phyloP scores from a whole-genome alignment of 2,888 invertebrate genomes.

The Pegoplata infirma region DNA sequence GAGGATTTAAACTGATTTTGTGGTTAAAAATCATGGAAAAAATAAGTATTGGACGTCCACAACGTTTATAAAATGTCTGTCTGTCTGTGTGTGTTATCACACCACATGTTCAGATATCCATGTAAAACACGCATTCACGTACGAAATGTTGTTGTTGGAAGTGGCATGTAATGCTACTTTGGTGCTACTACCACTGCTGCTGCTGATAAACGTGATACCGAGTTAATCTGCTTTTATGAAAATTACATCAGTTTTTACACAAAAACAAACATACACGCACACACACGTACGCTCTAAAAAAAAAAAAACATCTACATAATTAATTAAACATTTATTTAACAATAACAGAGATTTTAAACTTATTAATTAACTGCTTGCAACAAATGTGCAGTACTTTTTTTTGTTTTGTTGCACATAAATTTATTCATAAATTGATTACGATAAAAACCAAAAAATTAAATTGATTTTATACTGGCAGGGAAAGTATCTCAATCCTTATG shows the following conservation, averaged over 20 bases:
- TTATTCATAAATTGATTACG: background rate
- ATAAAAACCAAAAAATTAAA: background rate
- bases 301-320: slow-evolving; percentile 26
- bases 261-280: slow-evolving; percentile 19
- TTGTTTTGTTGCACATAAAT: background rate
- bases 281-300: slow-evolving; percentile 11
- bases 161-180: slow-evolving; percentile 8
- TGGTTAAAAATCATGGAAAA: slow-evolving; percentile 49
- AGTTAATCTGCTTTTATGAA: slow-evolving; percentile 40
- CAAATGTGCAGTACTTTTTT: background rate
- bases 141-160: background rate
- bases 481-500: no score
- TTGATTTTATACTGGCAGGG: no score
- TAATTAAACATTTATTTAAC: slow-evolving; percentile 48
- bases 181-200: slow-evolving; percentile 26
- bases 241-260: slow-evolving; percentile 42
- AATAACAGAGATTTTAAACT: slow-evolving; percentile 26
- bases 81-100: slow-evolving; percentile 38
- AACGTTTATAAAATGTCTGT: slow-evolving; percentile 44
- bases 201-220: slow-evolving; percentile 45
- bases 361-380: slow-evolving; percentile 29
- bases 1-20: slow-evolving; percentile 57
- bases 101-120: slow-evolving; percentile 36
- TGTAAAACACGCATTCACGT: slow-evolving; percentile 38
- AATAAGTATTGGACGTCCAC: slow-evolving; percentile 29